Percentiles rank a stretch among this genome's conserved stretches.
These are phyloP conservation scores for Cerastis rubricosa DNA, from an alignment of 2,888 invertebrate species.

Conservation along the genomic window DNA sequence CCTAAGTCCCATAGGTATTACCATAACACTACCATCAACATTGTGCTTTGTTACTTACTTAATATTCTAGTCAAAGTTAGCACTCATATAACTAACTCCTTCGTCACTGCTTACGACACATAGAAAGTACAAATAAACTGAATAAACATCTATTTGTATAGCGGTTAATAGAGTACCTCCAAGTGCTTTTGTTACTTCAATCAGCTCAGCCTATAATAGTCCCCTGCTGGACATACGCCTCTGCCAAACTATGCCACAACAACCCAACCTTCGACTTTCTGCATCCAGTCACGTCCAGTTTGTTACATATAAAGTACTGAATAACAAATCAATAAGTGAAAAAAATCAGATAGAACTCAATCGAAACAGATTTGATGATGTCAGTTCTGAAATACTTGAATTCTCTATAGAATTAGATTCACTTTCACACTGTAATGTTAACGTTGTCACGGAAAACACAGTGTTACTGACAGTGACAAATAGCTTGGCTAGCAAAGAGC, in stretches of 20 bases:
- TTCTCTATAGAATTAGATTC: slow-evolving; percentile 75
- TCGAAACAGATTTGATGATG: background rate
- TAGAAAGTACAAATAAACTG: slow-evolving; percentile 45
- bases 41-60: slow-evolving; percentile 17
- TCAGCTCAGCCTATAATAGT: background rate
- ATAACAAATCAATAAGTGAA: slow-evolving; percentile 8
- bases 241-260: background rate
- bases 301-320: background rate
- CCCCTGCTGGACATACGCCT: background rate
- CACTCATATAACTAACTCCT: slow-evolving; percentile 19
- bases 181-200: background rate
- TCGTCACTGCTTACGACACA: slow-evolving; percentile 35
- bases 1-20: background rate
- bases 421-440: slow-evolving; percentile 75
- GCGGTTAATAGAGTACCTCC: background rate
- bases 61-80: slow-evolving; percentile 34
- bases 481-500: background rate
- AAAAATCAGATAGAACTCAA: slow-evolving; percentile 21
- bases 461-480: slow-evolving; percentile 14
- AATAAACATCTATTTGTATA: background rate
- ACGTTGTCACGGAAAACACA: slow-evolving; percentile 32
- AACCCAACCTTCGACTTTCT: background rate
- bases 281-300: background rate
- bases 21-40: slow-evolving; percentile 3
- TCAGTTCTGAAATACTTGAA: slow-evolving; percentile 62